phyloP scores from a whole-genome alignment of 1,140 invertebrate genomes.

The Drosophila takahashii region DNA sequence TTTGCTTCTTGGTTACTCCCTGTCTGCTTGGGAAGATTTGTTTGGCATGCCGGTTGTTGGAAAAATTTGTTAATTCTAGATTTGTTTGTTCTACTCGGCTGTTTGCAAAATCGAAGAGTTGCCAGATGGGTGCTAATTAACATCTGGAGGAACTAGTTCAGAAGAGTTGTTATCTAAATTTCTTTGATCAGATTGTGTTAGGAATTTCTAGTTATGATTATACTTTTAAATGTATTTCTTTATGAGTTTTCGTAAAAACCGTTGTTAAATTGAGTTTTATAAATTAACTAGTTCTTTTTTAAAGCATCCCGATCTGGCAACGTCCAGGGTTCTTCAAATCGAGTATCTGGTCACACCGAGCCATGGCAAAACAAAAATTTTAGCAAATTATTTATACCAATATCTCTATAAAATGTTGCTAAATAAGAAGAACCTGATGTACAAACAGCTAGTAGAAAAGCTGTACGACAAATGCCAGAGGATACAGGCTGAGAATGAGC shows the following conservation, averaged over 20 bases:
- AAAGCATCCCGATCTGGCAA: not conserved
- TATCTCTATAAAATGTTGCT: conserved; percentile 48
- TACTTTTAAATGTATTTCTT: too few species aligned
- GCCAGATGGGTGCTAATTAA: not conserved
- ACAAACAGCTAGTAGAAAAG: conserved; percentile 72
- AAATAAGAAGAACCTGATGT: conserved; percentile 53
- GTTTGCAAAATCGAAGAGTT: not conserved
- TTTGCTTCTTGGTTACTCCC: not conserved
- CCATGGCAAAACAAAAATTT: conserved; percentile 2
- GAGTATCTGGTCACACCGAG: conserved; percentile 12
- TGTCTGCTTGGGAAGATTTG: conserved; percentile 4
- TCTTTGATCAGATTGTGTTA: not conserved
- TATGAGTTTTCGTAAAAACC: not conserved
- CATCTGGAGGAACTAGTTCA: not conserved
- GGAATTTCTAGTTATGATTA: too few species aligned
- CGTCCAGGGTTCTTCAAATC: not conserved
- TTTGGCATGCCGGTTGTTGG: conserved; percentile 19
- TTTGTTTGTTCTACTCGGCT: conserved; percentile 8
- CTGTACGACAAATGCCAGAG: conserved; percentile 69
- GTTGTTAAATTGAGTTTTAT: not conserved
- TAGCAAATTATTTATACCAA: conserved; percentile 3
- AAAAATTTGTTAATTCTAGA: not conserved
- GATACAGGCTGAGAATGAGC: conserved; percentile 78
- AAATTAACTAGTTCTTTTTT: not conserved
- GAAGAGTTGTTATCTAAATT: not conserved